Evolutionary conservation across 2,888 invertebrate genomes (phyloP).

Genomic region (Mesoligia furuncula): DNA sequence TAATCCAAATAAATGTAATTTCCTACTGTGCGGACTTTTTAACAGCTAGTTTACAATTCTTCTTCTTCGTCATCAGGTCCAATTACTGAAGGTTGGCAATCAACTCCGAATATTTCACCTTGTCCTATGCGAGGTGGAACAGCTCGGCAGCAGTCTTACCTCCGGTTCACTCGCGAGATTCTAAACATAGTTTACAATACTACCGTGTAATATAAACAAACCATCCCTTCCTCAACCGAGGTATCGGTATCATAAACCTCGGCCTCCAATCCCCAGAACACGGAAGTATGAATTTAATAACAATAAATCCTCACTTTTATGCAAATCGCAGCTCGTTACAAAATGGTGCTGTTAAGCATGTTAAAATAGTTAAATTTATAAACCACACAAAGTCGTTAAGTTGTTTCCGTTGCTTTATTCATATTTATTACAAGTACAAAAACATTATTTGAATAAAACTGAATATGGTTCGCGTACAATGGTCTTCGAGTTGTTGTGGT

Average conservation of each 20-base stretch:
- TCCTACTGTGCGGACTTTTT: background rate
- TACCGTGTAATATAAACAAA: background rate
- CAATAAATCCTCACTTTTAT: conserved; percentile 59
- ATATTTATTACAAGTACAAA: conserved; percentile 48
- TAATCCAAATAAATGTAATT: background rate
- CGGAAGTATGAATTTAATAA: conserved; percentile 55
- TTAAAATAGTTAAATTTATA: conserved; percentile 61
- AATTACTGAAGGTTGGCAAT: background rate
- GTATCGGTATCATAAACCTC: conserved; percentile 9
- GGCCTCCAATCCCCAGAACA: conserved; percentile 19
- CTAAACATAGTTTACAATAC: background rate
- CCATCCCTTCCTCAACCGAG: background rate
- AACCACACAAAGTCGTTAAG: conserved; percentile 54
- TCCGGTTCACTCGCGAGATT: background rate
- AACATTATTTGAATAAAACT: conserved; percentile 49
- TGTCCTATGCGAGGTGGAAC: background rate
- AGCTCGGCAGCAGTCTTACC: background rate
- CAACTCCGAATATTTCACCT: too few species aligned
- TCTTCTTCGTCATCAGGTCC: background rate
- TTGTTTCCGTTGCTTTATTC: conserved; percentile 54
- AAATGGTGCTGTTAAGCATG: conserved; percentile 53
- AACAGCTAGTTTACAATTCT: background rate
- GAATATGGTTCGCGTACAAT: conserved; percentile 26
- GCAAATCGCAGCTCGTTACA: conserved; percentile 55
- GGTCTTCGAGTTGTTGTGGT: conserved; percentile 8